Base-by-base conservation (phyloP, 1,140 invertebrate genomes). In the Papilio polyxenes region DNA sequence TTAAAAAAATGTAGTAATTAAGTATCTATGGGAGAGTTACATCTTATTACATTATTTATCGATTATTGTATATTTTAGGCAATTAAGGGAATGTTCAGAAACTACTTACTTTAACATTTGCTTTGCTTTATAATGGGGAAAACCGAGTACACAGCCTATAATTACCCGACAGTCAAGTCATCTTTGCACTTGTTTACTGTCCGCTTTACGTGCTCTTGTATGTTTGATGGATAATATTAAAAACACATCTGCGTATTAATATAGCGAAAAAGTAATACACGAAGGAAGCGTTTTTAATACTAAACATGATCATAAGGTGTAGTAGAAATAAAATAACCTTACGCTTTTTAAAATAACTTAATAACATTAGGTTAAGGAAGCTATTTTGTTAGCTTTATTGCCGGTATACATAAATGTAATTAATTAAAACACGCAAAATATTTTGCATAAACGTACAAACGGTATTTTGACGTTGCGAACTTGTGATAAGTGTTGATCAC, bases 381-480 rank as follows among this genome's bases (percentile, higher is more conserved):
- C 10, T 72, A 15, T 37, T 31, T 37, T 31, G 65, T 23, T 13
- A 10, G 31, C 17, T 72, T 65, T 72, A 72, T 72, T 72, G 65
- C 31, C 13, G 2, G 1, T 37, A 37, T 72, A 37, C 3, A 56
- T 56, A 56, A 56, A 15, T 40, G 15, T 15, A 72, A 72, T 13
- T 37, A 72, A 72, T 72, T 72, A 37, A 72, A 15, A 72, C 65
- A 31, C 62, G n/a, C 17, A 75, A 56, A 83, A 44, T 75, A 75
- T 77, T 65, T 80, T 11, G 78, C 78, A 62, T 69, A 10, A 23
- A 77, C 11, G 53, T 77, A 17, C 56, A 59, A 59, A 59, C 56
- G n/a, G 56, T 59, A 59, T 59, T 53, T 53, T 20, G 7, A 20
- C 56, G 56, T 59, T 20, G 8, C 5, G 56, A 59, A 8, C n/a